Evolutionary conservation across 2,888 invertebrate genomes (phyloP).

Genomic region (Lochmaea crataegi): DNA sequence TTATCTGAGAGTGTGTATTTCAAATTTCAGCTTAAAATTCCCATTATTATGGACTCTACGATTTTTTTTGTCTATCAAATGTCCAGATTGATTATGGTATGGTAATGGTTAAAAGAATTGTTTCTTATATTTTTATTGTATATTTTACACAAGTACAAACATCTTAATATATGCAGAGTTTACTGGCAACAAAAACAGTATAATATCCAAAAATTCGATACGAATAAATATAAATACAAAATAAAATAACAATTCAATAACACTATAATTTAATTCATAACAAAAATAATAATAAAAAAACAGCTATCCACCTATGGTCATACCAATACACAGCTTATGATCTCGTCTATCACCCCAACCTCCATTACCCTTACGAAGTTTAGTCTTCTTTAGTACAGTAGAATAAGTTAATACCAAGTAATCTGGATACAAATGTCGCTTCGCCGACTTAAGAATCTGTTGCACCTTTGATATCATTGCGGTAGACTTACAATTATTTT

Average conservation of each 20-base stretch:
- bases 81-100: too few species aligned
- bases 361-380: slow-evolving; percentile 90
- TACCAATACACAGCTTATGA: slow-evolving; percentile 82
- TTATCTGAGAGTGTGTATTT: too few species aligned
- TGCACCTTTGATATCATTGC: slow-evolving; percentile 87
- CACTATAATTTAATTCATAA: slow-evolving; percentile 32
- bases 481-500: slow-evolving; percentile 89
- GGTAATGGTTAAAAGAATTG: not conserved
- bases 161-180: slow-evolving; percentile 27
- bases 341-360: slow-evolving; percentile 97
- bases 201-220: slow-evolving; percentile 33
- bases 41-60: too few species aligned
- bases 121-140: slow-evolving; percentile 24
- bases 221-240: slow-evolving; percentile 35
- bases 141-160: slow-evolving; percentile 36
- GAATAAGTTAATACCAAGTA: slow-evolving; percentile 75
- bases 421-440: slow-evolving; percentile 77
- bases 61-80: too few species aligned
- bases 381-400: slow-evolving; percentile 77
- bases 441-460: slow-evolving; percentile 78
- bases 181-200: slow-evolving; percentile 35
- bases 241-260: slow-evolving; percentile 36
- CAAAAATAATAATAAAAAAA: slow-evolving; percentile 37
- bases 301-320: slow-evolving; percentile 66
- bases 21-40: too few species aligned